Evolutionary conservation across 2,797 vertebrate genomes (phyloP).

Genomic region (Lithobates sylvaticus): DNA sequence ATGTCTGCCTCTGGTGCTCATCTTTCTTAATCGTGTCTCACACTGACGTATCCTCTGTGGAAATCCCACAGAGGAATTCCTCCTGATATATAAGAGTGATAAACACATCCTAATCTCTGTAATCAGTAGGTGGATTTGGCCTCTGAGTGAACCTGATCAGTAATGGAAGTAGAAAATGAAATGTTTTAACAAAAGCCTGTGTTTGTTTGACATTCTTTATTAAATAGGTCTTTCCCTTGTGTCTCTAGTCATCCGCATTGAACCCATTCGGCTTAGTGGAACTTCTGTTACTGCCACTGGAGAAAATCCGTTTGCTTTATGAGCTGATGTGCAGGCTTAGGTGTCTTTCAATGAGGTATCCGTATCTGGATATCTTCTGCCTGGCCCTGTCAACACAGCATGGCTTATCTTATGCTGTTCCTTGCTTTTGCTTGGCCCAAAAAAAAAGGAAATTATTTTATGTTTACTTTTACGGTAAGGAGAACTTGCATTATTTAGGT

Average conservation of each 20-base stretch:
- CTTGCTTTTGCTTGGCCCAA: background rate
- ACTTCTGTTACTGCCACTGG: conserved; percentile 62
- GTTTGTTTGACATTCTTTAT: conserved; percentile 70
- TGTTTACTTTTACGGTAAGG: background rate
- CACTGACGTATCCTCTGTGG: background rate
- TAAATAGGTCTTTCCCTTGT: conserved; percentile 66
- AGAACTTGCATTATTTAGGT: too few relatives aligned
- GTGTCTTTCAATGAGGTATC: conserved; percentile 6
- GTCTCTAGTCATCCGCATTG: conserved; percentile 63
- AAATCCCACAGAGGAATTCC: background rate
- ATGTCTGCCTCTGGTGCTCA: background rate
- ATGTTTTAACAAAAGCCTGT: conserved; percentile 69
- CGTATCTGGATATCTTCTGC: conserved; percentile 39
- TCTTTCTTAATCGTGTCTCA: background rate
- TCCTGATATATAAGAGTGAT: conserved; percentile 7
- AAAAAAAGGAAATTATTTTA: background rate
- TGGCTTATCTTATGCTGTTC: background rate
- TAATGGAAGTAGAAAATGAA: conserved; percentile 70
- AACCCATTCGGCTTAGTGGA: conserved; percentile 66
- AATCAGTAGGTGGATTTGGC: conserved; percentile 69
- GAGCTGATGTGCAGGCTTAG: conserved; percentile 44
- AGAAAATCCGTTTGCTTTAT: conserved; percentile 64
- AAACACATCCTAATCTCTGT: conserved; percentile 55
- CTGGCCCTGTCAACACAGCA: background rate
- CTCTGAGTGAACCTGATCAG: conserved; percentile 68